Evolutionary conservation across 1,140 invertebrate species (phyloP).

Genomic region (Phocides pigmalion): DNA sequence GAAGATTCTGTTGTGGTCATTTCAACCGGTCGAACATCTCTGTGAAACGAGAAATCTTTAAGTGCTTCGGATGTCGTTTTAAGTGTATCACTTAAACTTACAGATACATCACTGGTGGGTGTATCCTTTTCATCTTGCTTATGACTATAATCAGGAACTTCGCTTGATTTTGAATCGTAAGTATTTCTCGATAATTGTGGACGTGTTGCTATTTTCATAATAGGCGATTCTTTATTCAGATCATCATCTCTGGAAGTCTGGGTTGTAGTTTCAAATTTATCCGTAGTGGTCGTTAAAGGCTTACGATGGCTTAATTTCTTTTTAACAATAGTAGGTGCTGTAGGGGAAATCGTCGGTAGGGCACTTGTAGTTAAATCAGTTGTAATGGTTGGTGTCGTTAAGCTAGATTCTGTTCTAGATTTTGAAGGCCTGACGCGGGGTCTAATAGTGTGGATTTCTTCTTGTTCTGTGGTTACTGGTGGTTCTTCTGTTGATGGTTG

Average conservation of each 20-base stretch:
- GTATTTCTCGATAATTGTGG: constrained; percentile 41
- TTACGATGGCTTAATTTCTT: constrained; percentile 71
- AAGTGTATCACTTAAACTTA: constrained; percentile 62
- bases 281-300: constrained; percentile 56
- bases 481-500: constrained; percentile 47
- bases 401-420: constrained; percentile 50
- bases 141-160: constrained; percentile 76
- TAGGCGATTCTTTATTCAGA: constrained; percentile 71
- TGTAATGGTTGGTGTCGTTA: constrained; percentile 70
- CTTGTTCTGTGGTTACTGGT: constrained; percentile 54
- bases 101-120: constrained; percentile 77
- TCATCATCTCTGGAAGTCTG: constrained; percentile 50
- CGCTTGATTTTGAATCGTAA: constrained; percentile 61
- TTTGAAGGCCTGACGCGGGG: constrained; percentile 67
- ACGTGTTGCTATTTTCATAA: constrained; percentile 80
- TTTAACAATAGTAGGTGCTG: constrained; percentile 69
- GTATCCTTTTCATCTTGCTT: constrained; percentile 84
- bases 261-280: constrained; percentile 69
- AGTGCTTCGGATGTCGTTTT: constrained; percentile 51
- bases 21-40: constrained; percentile 71
- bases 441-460: constrained; percentile 68
- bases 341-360: constrained; percentile 75
- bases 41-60: constrained; percentile 73
- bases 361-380: constrained; percentile 80
- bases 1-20: constrained; percentile 57